Evolutionary conservation across 35 echinoderm and acorn worm species (phyloP).

Genomic region (Lytechinus variegatus): DNA sequence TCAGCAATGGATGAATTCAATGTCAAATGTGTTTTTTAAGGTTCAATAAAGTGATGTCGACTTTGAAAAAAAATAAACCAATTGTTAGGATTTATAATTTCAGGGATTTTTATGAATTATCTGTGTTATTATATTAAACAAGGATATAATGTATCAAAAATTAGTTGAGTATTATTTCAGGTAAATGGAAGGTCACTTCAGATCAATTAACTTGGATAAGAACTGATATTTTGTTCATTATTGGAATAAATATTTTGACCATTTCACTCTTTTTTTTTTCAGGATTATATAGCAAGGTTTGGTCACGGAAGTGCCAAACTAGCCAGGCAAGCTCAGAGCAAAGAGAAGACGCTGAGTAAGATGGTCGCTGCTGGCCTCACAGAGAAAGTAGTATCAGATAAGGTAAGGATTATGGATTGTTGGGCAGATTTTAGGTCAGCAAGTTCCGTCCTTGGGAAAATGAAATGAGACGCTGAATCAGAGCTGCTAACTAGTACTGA

Average conservation of each 20-base stretch:
- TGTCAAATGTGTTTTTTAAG: too few species aligned
- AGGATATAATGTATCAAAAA: background rate
- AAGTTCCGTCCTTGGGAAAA: too few species aligned
- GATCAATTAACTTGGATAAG: too few species aligned
- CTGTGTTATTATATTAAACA: background rate
- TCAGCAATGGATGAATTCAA: too few species aligned
- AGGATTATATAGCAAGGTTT: slow-evolving; percentile 98
- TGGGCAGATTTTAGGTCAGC: background rate
- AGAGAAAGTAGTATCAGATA: slow-evolving; percentile 86
- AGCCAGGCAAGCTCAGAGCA: slow-evolving; percentile 94
- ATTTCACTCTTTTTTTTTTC: background rate
- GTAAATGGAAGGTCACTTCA: background rate
- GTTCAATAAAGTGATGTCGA: too few species aligned
- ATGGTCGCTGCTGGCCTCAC: slow-evolving; percentile 96
- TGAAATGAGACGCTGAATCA: too few species aligned
- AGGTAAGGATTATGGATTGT: slow-evolving; percentile 58
- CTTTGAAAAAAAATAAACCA: too few species aligned
- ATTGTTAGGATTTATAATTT: too few species aligned
- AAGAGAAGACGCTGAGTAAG: slow-evolving; percentile 96
- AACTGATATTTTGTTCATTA: background rate
- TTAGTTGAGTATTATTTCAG: background rate
- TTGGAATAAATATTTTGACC: background rate
- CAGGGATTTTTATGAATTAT: too few species aligned
- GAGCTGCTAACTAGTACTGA: too few species aligned
- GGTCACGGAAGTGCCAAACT: slow-evolving; percentile 96